These are phyloP conservation scores for Myiotriccus ornatus DNA, from an alignment of 2,797 vertebrate genomes.

Conservation along the genomic window DNA sequence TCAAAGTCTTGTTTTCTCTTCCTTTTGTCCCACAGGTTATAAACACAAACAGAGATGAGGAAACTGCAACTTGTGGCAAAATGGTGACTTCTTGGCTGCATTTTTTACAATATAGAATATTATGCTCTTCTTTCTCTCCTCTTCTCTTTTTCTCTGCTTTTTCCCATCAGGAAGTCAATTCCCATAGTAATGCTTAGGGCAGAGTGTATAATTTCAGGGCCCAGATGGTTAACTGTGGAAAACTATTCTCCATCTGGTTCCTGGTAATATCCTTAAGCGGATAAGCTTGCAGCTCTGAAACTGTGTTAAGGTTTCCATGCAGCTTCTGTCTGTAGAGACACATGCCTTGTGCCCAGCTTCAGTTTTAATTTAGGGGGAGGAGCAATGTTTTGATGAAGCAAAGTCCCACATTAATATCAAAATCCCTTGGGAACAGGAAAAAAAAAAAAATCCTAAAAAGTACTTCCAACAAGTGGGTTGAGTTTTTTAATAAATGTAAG, in stretches of 20 bases:
- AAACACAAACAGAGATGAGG: background rate
- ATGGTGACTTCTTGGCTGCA: background rate
- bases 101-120: background rate
- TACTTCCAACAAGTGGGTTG: background rate
- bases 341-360: background rate
- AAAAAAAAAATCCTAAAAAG: background rate
- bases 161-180: conserved; percentile 9
- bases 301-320: background rate
- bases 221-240: conserved; percentile 39
- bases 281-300: background rate
- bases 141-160: background rate
- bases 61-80: background rate
- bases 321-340: background rate
- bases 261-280: background rate
- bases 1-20: background rate
- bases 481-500: background rate
- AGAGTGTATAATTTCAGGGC: background rate
- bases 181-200: background rate
- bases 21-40: background rate
- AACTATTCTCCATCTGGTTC: conserved; percentile 40
- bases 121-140: background rate
- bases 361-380: background rate
- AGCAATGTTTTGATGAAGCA: background rate
- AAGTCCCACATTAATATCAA: background rate
- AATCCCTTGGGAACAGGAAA: background rate